Base-by-base conservation (phyloP, 2,888 invertebrate genomes). In the Amaurobius ferox region DNA sequence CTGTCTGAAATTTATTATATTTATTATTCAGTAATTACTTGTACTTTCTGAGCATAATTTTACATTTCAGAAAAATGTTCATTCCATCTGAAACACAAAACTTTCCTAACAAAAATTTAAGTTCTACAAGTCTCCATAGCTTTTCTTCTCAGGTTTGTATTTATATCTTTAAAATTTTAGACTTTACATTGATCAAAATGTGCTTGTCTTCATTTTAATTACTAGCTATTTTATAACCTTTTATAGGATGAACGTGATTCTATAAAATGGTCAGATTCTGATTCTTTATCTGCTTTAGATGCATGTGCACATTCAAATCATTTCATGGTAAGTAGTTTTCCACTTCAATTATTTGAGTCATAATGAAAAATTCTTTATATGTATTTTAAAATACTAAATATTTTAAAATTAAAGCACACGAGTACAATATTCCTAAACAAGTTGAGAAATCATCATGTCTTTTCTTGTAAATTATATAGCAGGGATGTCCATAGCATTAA, bases 1-100 rank as follows among this genome's bases (percentile, higher is more conserved):
- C n/a, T n/a, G n/a, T n/a, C n/a, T n/a, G n/a, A n/a, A n/a, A n/a
- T n/a, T n/a, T n/a, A n/a, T n/a, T n/a, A n/a, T n/a, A n/a, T n/a
- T n/a, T n/a, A n/a, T n/a, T n/a, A n/a, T n/a, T n/a, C n/a, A n/a
- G n/a, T n/a, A n/a, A n/a, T n/a, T n/a, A n/a, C n/a, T n/a, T n/a
- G n/a, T n/a, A n/a, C n/a, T n/a, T n/a, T n/a, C n/a, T n/a, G n/a
- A n/a, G n/a, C n/a, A n/a, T n/a, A n/a, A n/a, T n/a, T n/a, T n/a
- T n/a, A n/a, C 30, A 5, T 74, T 72, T 23, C 13, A 79, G 79
- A 29, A 73, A 79, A 30, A 26, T 67, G 28, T 79, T 79, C 55
- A 11, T 28, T 32, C 13, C 66, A 19, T 28, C 29, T n/a, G 73
- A 66, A 55, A 67, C 48, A 66, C n/a, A 73, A 29, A 32, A 30